phyloP scores from a whole-genome alignment of 2,797 vertebrate species.

The Chiloscyllium punctatum region DNA sequence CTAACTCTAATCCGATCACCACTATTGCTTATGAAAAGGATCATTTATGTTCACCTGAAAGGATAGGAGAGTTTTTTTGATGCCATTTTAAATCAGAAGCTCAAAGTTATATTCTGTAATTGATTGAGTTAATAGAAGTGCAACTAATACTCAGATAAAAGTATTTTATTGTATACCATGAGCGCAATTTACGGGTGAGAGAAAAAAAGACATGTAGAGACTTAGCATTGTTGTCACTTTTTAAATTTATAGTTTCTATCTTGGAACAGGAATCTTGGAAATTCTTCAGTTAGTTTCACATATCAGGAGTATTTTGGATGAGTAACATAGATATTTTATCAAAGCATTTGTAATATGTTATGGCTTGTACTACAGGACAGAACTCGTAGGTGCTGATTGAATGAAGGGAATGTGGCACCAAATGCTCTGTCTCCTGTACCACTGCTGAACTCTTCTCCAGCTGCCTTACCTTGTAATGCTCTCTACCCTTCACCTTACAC shows the following conservation, averaged over 20 bases:
- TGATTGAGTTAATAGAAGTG: neutral
- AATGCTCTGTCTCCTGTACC: neutral
- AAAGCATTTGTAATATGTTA: neutral
- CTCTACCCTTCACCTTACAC: neutral
- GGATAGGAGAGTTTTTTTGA: neutral
- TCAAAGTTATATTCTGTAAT: neutral
- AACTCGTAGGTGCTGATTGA: neutral
- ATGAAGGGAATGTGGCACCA: neutral
- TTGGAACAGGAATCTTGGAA: neutral
- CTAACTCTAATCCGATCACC: no score
- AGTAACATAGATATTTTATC: neutral
- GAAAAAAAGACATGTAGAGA: neutral
- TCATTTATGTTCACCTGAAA: neutral
- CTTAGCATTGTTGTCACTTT: neutral
- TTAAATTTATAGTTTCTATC: neutral
- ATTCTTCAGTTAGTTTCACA: neutral
- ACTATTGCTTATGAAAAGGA: neutral
- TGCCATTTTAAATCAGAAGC: neutral
- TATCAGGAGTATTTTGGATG: neutral
- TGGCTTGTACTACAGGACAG: neutral
- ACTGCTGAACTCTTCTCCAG: neutral
- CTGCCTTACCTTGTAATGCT: neutral
- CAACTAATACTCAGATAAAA: neutral
- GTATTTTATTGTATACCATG: neutral
- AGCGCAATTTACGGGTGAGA: neutral